These are phyloP conservation scores for Oscheius sp. DNA, from an alignment of 2,888 invertebrate genomes.

Conservation along the genomic window DNA sequence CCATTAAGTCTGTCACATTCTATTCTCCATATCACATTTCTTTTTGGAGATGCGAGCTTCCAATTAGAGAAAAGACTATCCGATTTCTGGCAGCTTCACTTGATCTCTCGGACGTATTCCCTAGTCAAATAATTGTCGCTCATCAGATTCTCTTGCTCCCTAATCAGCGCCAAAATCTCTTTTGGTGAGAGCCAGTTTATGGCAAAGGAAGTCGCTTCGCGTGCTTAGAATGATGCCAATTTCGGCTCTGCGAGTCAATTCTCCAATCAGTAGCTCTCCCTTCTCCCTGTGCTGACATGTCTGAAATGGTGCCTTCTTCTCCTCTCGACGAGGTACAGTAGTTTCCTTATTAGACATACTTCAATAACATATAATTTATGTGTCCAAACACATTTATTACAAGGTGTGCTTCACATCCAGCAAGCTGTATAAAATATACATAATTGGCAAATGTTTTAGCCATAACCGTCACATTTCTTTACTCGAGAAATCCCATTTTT, in stretches of 20 bases:
- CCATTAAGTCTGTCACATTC: background rate
- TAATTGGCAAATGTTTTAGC: too few relatives aligned
- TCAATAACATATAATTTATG: too few relatives aligned
- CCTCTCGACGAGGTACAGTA: slow-evolving; percentile 14
- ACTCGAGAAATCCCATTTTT: too few relatives aligned
- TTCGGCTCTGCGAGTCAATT: slow-evolving; percentile 22
- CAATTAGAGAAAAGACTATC: slow-evolving; percentile 22
- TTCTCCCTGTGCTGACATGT: too few relatives aligned
- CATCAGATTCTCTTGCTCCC: slow-evolving; percentile 23
- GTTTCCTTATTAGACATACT: too few relatives aligned
- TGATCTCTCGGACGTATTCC: too few relatives aligned
- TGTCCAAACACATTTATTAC: too few relatives aligned
- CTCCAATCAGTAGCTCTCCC: slow-evolving; percentile 19
- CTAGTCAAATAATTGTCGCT: slow-evolving; percentile 26
- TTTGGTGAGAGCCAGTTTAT: slow-evolving; percentile 26
- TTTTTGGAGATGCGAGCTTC: slow-evolving; percentile 3
- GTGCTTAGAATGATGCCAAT: slow-evolving; percentile 33
- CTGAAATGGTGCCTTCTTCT: slow-evolving; percentile 10
- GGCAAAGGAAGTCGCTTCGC: slow-evolving; percentile 26
- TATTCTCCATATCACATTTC: slow-evolving; percentile 17
- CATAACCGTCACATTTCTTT: too few relatives aligned
- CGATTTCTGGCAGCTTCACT: slow-evolving; percentile 34
- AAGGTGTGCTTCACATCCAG: too few relatives aligned
- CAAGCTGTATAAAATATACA: too few relatives aligned
- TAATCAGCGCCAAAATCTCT: slow-evolving; percentile 34